Evolutionary conservation across 2,797 vertebrate species (phyloP).

Genomic region (Tadarida brasiliensis): DNA sequence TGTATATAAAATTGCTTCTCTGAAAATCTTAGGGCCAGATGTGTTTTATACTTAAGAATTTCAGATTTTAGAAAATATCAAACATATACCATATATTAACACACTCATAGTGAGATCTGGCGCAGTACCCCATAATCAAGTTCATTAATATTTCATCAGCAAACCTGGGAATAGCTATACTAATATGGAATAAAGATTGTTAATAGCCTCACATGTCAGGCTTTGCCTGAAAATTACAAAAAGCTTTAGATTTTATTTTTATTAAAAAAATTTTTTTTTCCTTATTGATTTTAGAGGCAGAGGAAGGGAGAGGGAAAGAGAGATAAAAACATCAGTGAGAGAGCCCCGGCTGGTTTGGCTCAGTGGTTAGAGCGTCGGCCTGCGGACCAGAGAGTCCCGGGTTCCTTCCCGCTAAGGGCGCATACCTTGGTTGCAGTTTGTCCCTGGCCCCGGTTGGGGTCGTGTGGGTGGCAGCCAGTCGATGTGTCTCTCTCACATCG

Average conservation of each 20-base stretch:
- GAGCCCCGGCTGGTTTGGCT: too few relatives aligned
- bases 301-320: too few relatives aligned
- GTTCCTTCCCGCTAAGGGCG: too few relatives aligned
- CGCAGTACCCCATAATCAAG: background rate
- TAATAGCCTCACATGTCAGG: background rate
- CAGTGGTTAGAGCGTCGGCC: too few relatives aligned
- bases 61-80: constrained; percentile 56
- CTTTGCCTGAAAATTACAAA: constrained; percentile 28
- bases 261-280: too few relatives aligned
- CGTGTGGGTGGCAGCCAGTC: too few relatives aligned
- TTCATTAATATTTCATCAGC: constrained; percentile 18
- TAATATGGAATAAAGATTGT: constrained; percentile 13
- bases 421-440: too few relatives aligned
- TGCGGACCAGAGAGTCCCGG: too few relatives aligned
- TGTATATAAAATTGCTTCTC: constrained; percentile 15
- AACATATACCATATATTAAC: background rate
- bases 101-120: background rate
- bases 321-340: too few relatives aligned
- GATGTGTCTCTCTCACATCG: too few relatives aligned
- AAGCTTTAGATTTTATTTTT: background rate
- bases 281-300: too few relatives aligned
- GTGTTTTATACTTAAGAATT: constrained; percentile 14
- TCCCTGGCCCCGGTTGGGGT: too few relatives aligned
- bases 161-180: constrained; percentile 4
- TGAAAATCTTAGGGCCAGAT: constrained; percentile 36